Conservation (phyloP, 2,888 invertebrate species). For the Eupithecia tripunctaria region DNA sequence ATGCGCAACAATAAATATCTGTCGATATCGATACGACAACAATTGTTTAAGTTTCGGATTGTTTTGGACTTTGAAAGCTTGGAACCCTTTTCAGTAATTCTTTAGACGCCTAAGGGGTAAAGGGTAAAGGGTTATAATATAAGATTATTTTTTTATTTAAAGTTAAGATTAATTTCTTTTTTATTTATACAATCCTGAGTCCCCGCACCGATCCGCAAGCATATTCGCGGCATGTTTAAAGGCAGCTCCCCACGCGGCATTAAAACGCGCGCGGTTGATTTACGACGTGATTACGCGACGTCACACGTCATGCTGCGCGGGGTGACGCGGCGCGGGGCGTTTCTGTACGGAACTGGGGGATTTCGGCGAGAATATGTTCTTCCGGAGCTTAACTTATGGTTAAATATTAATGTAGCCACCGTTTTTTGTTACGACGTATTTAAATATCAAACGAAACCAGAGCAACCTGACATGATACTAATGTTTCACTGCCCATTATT, state of each 20-base stretch:
- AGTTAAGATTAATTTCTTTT: no score
- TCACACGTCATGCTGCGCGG: slow-evolving; percentile 28
- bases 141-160: no score
- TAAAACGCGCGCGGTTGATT: slow-evolving; percentile 51
- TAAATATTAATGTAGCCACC: not conserved
- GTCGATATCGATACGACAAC: no score
- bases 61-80: no score
- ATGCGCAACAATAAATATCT: no score
- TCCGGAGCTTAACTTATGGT: slow-evolving; percentile 6
- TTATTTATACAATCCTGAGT: no score
- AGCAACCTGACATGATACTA: not conserved
- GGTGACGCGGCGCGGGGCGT: not conserved
- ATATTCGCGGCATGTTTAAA: slow-evolving; percentile 33
- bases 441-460: not conserved
- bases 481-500: not conserved
- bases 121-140: no score
- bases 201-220: not conserved
- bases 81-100: no score
- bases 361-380: slow-evolving; percentile 27
- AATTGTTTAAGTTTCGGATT: no score
- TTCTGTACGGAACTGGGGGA: not conserved
- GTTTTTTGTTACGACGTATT: not conserved
- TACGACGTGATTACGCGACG: slow-evolving; percentile 51
- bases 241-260: slow-evolving; percentile 10
- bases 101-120: no score